Evolutionary conservation across 2,888 invertebrate genomes (phyloP).

Genomic region (Agapostemon virescens): DNA sequence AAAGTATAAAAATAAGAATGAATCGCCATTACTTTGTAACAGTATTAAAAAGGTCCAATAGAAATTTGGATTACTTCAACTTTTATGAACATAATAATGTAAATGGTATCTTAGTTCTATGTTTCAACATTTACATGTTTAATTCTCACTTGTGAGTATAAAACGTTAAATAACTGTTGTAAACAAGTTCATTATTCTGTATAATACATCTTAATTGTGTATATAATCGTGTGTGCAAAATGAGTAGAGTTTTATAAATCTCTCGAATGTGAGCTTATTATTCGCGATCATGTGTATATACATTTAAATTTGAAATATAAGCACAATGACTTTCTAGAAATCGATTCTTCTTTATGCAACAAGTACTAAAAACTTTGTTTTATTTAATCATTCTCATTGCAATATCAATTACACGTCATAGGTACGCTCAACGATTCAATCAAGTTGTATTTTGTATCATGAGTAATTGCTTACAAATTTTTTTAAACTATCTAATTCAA

Average conservation of each 20-base stretch:
- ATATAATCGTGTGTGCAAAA: slow-evolving; percentile 51
- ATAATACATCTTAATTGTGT: slow-evolving; percentile 53
- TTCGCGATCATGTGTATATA: neutral
- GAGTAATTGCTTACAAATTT: slow-evolving; percentile 22
- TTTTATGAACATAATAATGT: slow-evolving; percentile 50
- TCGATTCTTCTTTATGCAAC: slow-evolving; percentile 19
- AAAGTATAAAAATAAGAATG: slow-evolving; percentile 68
- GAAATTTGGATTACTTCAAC: slow-evolving; percentile 58
- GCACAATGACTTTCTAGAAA: slow-evolving; percentile 38
- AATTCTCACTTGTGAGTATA: slow-evolving; percentile 44
- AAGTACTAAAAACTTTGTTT: slow-evolving; percentile 12
- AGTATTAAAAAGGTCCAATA: slow-evolving; percentile 48
- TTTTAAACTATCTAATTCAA: slow-evolving; percentile 15
- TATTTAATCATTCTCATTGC: slow-evolving; percentile 1
- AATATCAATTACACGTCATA: slow-evolving; percentile 26
- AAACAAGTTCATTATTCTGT: slow-evolving; percentile 55
- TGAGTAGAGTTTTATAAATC: slow-evolving; percentile 39
- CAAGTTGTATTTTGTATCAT: slow-evolving; percentile 20
- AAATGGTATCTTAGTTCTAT: slow-evolving; percentile 47
- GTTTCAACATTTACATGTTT: slow-evolving; percentile 44
- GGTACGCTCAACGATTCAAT: slow-evolving; percentile 12
- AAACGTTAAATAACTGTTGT: slow-evolving; percentile 58
- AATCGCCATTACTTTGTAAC: slow-evolving; percentile 52
- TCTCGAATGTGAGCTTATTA: slow-evolving; percentile 42
- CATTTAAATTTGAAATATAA: slow-evolving; percentile 14